Percentiles rank a stretch among this genome's conserved stretches.
Evolutionary conservation across 2,113 vertebrate species (phyloP).

Genomic region (Pelecanoides urinatrix): DNA sequence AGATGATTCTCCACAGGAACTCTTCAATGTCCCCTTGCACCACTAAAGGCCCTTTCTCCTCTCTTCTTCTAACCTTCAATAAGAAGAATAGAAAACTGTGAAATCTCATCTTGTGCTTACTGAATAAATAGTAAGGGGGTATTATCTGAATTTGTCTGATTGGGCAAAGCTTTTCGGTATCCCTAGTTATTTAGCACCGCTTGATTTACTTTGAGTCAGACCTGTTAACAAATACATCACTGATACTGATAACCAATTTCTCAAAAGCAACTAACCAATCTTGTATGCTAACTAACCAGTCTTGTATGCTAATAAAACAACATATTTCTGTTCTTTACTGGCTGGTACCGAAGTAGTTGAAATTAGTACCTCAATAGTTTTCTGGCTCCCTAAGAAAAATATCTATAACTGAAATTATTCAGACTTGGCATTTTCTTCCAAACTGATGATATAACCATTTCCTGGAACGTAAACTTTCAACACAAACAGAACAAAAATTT

Average conservation of each 20-base stretch:
- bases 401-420: background rate
- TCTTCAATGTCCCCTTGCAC: background rate
- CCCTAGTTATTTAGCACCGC: background rate
- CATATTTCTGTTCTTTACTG: background rate
- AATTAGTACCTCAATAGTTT: background rate
- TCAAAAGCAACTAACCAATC: background rate
- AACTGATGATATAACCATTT: slow-evolving; percentile 20
- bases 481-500: background rate
- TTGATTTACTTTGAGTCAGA: background rate
- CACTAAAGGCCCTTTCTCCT: background rate
- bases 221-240: background rate
- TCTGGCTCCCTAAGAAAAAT: background rate
- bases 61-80: background rate
- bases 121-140: background rate
- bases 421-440: background rate
- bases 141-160: background rate
- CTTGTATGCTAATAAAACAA: background rate
- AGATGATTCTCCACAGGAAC: background rate
- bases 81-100: background rate
- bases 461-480: slow-evolving; percentile 10
- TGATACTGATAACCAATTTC: background rate
- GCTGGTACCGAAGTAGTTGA: background rate
- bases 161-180: background rate
- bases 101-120: background rate
- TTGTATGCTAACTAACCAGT: background rate